Base-by-base conservation (phyloP, 2,797 vertebrate species). In the Molossus alvarezi region DNA sequence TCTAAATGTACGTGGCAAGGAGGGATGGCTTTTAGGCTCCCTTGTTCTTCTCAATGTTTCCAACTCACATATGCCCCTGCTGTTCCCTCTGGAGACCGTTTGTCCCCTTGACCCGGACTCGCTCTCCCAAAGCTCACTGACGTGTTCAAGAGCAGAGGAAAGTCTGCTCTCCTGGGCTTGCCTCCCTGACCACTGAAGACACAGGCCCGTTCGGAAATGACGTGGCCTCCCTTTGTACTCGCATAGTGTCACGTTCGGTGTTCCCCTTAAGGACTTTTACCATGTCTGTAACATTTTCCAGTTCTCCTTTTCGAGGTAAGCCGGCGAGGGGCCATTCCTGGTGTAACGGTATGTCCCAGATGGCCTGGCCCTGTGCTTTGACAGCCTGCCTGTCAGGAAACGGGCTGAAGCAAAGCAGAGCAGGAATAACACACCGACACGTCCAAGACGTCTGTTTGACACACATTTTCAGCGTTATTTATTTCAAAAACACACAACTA, bases 61-160 rank as follows among this genome's bases (percentile, higher is more conserved):
- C 8, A 37, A 15, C 9, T 33, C 37, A 55, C 17, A 0, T 3
- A 7, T 2, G 18, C 10, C 3, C 37, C 14, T 65, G 0, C 15
- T 41, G 5, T 21, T 27, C 7, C n/a, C n/a, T n/a, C n/a, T n/a
- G n/a, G n/a, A n/a, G n/a, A n/a, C n/a, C n/a, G n/a, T n/a, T n/a
- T n/a, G n/a, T n/a, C n/a, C n/a, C n/a, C 25, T 1, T 62, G 25
- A 15, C 21, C 73, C 10, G 14, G 23, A 25, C 21, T 33, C 53
- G 41, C 4, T 9, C 5, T 41, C 20, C 29, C 27, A 53, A 48
- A 41, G 23, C 6, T 48, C 58, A 37, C 1, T 33, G 5, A 7
- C 3, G 5, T 55, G 13, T 18, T 55, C 62, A 79, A 10, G 1
- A 67, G 4, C 55, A 90, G 33, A 71, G 29, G 11, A 62, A 83